Base-by-base conservation (phyloP, 2,888 invertebrate genomes). In the Ophion costatus region DNA sequence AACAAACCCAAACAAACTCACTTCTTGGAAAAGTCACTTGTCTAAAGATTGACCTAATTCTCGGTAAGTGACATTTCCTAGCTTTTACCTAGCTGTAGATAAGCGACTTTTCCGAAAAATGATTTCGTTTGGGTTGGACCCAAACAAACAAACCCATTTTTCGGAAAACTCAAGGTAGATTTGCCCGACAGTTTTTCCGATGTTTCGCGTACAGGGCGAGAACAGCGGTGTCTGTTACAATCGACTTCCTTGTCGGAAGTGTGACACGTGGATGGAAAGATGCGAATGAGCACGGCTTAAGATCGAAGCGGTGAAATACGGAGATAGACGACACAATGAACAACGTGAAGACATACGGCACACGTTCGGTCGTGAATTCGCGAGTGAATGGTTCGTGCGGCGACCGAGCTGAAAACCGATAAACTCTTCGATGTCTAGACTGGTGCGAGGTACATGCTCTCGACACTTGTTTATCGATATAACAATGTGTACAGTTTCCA, bases 401-500 rank as follows among this genome's bases (percentile, higher is more conserved):
- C 83, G 86, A 88, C 86, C 85, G 86, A 88, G 88, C 86, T 86
- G 88, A 86, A 88, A 88, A 87, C 89, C 89, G 89, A 89, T 89
- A 89, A 89, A 89, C 88, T 86, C 82, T 71, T 70, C 89, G 86
- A 88, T 86, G 89, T 89, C 89, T 88, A 89, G 89, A 89, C 86
- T 74, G 38, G 73, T 51, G 61, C 57, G 80, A 61, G 42, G 66
- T 45, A 78, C 59, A 77, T 20, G 81, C 61, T 38, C 70, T 45
- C 69, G 77, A 84, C 71, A 80, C 83, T 80, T 85, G 88, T 90
- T 90, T 89, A 87, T 89, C 88, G 88, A 87, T 86, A 87, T 86
- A 86, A 87, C 88, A 88, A 88, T 88, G 87, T 88, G 61, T 63
- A 45, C 14, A 63, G 38, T 64, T 17, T 59, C 14, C 38, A 42